Conservation (phyloP, 2,888 invertebrate genomes). For the Sinohyriopsis cumingii region DNA sequence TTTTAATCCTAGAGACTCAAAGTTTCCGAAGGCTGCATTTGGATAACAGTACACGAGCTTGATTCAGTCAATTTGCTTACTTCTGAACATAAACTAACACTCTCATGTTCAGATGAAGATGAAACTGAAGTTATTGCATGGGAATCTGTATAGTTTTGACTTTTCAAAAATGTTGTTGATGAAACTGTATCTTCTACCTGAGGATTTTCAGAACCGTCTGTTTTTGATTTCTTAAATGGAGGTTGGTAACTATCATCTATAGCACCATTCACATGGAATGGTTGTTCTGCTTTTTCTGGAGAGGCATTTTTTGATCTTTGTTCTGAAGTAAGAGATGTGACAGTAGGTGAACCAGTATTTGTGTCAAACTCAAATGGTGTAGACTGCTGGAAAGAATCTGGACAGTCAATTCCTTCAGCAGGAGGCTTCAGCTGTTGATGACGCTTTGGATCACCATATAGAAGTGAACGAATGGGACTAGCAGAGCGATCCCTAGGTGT, state of each 20-base stretch:
- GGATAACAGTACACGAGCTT: too few relatives aligned
- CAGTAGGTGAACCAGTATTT: slow-evolving; percentile 40
- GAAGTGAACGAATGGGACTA: slow-evolving; percentile 78
- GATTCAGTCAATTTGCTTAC: too few relatives aligned
- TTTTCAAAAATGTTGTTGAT: slow-evolving; percentile 26
- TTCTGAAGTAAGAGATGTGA: slow-evolving; percentile 24
- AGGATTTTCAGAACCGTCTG: slow-evolving; percentile 18
- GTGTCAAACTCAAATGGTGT: slow-evolving; percentile 32
- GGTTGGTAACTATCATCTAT: slow-evolving; percentile 26
- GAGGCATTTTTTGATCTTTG: slow-evolving; percentile 22
- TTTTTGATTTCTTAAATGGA: slow-evolving; percentile 35
- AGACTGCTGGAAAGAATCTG: slow-evolving; percentile 22
- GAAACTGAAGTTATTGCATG: slow-evolving; percentile 24
- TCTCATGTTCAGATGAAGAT: too few relatives aligned
- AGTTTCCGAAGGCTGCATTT: too few relatives aligned
- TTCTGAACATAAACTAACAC: too few relatives aligned
- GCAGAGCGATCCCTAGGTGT: slow-evolving; percentile 76
- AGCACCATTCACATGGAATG: slow-evolving; percentile 20
- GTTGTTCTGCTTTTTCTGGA: slow-evolving; percentile 17
- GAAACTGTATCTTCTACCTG: slow-evolving; percentile 17
- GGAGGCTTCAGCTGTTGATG: slow-evolving; percentile 56
- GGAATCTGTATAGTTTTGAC: slow-evolving; percentile 37
- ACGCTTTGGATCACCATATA: slow-evolving; percentile 73
- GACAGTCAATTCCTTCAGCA: slow-evolving; percentile 19
- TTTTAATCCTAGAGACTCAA: too few relatives aligned